phyloP scores from a whole-genome alignment of 1,140 invertebrate genomes.

The Holcopasites calliopsidis region DNA sequence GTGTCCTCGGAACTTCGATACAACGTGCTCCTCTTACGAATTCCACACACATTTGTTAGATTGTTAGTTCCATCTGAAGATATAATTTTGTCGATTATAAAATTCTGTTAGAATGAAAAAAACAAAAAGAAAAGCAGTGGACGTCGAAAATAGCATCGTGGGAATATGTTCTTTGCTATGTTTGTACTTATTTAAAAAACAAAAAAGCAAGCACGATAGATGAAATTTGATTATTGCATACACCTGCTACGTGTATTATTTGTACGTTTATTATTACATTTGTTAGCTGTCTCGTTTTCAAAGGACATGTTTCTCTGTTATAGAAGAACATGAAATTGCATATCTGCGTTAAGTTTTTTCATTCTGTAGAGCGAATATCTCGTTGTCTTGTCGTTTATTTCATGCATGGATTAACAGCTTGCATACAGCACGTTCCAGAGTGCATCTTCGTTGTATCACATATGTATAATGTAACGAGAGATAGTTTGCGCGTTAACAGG shows the following conservation, averaged over 20 bases:
- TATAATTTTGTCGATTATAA: constrained; percentile 49
- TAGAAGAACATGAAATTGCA: constrained; percentile 39
- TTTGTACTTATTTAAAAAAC: neutral
- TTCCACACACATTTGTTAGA: constrained; percentile 17
- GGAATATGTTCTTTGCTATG: constrained; percentile 51
- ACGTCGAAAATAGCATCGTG: constrained; percentile 37
- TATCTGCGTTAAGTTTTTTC: constrained; percentile 58
- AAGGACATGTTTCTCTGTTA: constrained; percentile 52
- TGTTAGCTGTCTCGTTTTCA: neutral
- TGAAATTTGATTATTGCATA: neutral
- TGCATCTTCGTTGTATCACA: constrained; percentile 42
- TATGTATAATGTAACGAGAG: constrained; percentile 52
- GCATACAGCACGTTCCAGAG: constrained; percentile 55
- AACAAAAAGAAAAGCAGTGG: constrained; percentile 34
- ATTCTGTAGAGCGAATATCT: constrained; percentile 59
- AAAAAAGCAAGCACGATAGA: neutral
- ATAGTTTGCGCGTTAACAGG: constrained; percentile 38
- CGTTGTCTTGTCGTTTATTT: constrained; percentile 68
- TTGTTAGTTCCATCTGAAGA: too few relatives aligned
- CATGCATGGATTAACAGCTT: constrained; percentile 74
- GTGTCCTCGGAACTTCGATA: constrained; percentile 62
- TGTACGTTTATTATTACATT: neutral
- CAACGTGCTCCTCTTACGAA: constrained; percentile 19
- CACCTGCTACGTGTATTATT: neutral
- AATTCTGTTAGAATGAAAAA: too few relatives aligned